Evolutionary conservation across 2,888 invertebrate species (phyloP).

Genomic region (Tyria jacobaeae): DNA sequence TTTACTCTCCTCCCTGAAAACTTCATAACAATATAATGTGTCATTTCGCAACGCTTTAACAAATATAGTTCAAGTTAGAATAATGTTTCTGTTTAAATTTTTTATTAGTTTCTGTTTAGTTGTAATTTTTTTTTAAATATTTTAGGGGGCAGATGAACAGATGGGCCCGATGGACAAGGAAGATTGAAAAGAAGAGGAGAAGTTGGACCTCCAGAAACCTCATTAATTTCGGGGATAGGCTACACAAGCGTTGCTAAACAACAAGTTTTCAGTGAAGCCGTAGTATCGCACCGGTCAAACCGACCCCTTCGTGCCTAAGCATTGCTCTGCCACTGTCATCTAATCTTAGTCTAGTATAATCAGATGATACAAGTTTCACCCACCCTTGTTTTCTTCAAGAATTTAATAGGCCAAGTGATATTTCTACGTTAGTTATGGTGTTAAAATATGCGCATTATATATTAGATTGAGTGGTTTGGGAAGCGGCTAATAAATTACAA

Average conservation of each 20-base stretch:
- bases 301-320: too few species aligned
- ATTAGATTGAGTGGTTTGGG: constrained; percentile 6
- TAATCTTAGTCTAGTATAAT: neutral
- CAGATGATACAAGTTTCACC: neutral
- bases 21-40: neutral
- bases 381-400: neutral
- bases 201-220: too few species aligned
- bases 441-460: constrained; percentile 9
- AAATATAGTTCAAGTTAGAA: neutral
- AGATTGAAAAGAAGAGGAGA: too few species aligned
- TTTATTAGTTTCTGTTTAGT: too few species aligned
- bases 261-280: too few species aligned
- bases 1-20: neutral
- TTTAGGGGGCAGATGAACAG: too few species aligned
- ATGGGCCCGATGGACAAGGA: too few species aligned
- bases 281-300: too few species aligned
- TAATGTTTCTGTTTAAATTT: neutral
- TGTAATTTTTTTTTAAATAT: too few species aligned
- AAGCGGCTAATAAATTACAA: constrained; percentile 16
- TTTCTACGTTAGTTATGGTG: neutral
- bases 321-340: too few species aligned
- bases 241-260: too few species aligned
- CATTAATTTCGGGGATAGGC: too few species aligned
- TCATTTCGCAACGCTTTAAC: neutral
- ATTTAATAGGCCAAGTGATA: constrained; percentile 7